phyloP scores from a whole-genome alignment of 2,797 vertebrate genomes.

The Manis crassicaudata region DNA sequence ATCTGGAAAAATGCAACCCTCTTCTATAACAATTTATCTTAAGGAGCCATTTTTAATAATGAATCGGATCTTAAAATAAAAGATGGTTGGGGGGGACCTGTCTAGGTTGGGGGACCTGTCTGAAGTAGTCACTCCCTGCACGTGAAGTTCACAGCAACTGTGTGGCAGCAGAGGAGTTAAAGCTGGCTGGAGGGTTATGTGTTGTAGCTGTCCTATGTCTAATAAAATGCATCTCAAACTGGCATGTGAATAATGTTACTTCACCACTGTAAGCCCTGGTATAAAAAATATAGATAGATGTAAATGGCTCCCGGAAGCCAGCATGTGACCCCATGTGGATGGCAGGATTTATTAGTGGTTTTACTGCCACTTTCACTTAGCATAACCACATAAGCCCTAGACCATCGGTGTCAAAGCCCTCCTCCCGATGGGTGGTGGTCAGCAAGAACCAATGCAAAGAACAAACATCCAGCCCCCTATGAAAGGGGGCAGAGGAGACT shows the following conservation, averaged over 20 bases:
- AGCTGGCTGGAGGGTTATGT: neutral
- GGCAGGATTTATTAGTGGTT: conserved; percentile 7
- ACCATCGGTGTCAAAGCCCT: neutral
- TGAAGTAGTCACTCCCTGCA: neutral
- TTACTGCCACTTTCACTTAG: conserved; percentile 26
- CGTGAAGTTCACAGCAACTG: neutral
- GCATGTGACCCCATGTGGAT: neutral
- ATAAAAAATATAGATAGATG: neutral
- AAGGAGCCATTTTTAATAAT: neutral
- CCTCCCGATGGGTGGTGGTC: neutral
- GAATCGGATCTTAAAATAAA: neutral
- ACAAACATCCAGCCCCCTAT: neutral
- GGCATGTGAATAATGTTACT: neutral
- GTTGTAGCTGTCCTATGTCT: neutral
- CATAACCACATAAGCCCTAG: neutral
- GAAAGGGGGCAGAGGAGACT: neutral
- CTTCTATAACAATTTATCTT: neutral
- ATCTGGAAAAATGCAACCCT: neutral
- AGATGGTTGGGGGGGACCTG: neutral
- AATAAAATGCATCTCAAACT: neutral
- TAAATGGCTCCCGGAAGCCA: conserved; percentile 43
- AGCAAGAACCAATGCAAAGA: neutral
- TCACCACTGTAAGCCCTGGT: neutral
- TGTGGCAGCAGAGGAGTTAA: neutral
- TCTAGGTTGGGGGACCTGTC: neutral